Base-by-base conservation (phyloP, 2,113 vertebrate genomes). In the Sturnus vulgaris region DNA sequence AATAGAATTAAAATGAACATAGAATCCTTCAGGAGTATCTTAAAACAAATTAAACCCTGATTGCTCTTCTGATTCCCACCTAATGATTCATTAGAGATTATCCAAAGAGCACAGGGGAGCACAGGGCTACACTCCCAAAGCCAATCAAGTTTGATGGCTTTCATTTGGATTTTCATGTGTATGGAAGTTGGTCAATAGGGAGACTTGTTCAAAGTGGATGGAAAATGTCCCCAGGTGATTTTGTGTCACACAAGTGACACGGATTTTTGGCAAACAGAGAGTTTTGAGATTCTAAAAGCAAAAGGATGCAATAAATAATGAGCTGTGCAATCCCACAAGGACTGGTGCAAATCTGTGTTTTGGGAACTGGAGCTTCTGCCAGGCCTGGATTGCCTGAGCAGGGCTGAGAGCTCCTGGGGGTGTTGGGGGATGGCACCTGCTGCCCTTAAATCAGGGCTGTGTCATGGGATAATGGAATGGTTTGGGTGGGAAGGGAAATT, bases 11-110 rank as follows among this genome's bases (percentile, higher is more conserved):
- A 93, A 71, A 60, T 11, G 25, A 49, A 71, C 85, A 81, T 8
- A 49, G 64, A 75, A 39, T 24, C 63, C 53, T 88, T 35, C 30
- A 66, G 63, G 31, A 73, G 18, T 50, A 73, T 90, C 3, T 21
- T 88, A 68, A 86, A 96, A 88, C 59, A 37, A 88, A 95, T 90
- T 82, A 90, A 88, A 70, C 9, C 23, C 3, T 86, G 86, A 93
- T 84, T 94, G 61, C 44, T 88, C 60, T 70, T 92, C 56, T 3
- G 0, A 90, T 84, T 91, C 52, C 42, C 52, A 77, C 42, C 33
- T 78, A 89, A 89, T 42, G 44, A 82, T 75, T 86, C 80, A 60
- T 95, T 91, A 81, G 52, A 59, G 82, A 56, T 78, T 78, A 94
- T 68, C 49, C 79, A 81, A 92, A 84, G 44, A 81, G 37, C 37